phyloP scores from a whole-genome alignment of 2,888 invertebrate species.

The Nemoura dubitans region DNA sequence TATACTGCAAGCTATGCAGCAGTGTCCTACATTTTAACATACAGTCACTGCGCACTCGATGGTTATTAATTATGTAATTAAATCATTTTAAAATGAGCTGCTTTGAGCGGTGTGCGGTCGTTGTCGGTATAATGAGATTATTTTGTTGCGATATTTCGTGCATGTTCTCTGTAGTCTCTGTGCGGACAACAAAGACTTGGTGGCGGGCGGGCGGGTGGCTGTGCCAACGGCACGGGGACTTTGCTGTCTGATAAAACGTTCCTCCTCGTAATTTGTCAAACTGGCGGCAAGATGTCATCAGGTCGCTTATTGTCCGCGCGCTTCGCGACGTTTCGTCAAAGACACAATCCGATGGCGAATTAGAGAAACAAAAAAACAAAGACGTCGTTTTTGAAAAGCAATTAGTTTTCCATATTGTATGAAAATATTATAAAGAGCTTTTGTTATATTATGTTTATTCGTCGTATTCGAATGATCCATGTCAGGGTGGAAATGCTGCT shows the following conservation, averaged over 20 bases:
- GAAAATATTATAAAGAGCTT: background rate
- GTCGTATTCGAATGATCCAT: background rate
- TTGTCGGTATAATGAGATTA: background rate
- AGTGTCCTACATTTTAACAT: background rate
- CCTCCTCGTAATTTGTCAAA: background rate
- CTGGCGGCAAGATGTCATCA: background rate
- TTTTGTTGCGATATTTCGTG: background rate
- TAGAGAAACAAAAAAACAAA: background rate
- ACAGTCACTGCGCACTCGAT: background rate
- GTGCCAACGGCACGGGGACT: too few relatives aligned
- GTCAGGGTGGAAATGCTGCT: too few relatives aligned
- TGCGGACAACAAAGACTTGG: background rate
- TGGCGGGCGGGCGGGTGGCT: background rate
- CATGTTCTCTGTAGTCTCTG: too few relatives aligned
- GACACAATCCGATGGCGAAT: background rate
- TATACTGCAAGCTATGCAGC: background rate
- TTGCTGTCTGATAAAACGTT: background rate
- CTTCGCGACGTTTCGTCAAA: background rate
- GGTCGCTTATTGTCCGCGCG: background rate
- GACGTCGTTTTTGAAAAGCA: background rate
- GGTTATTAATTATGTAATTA: slow-evolving; percentile 7
- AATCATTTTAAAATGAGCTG: slow-evolving; percentile 12
- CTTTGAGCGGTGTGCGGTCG: background rate
- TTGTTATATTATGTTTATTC: background rate
- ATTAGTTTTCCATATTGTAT: background rate